These are phyloP conservation scores for Gryon sp. DNA, from an alignment of 1,140 invertebrate genomes.

Conservation along the genomic window DNA sequence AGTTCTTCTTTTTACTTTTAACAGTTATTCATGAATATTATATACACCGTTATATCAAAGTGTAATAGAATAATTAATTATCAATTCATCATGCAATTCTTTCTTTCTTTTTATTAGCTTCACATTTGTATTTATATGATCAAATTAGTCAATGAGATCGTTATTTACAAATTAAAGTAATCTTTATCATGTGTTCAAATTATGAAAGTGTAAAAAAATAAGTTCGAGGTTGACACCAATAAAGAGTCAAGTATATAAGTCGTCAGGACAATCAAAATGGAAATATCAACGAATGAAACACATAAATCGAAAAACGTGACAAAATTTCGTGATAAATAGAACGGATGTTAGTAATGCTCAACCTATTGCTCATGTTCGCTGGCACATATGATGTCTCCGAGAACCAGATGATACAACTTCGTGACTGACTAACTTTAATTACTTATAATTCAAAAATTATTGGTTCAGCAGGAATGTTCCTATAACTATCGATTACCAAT, in stretches of 20 bases:
- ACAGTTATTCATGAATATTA: conserved; percentile 14
- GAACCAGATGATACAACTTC: conserved; percentile 11
- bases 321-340: conserved; percentile 19
- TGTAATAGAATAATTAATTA: conserved; percentile 24
- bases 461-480: conserved; percentile 8
- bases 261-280: conserved; percentile 27
- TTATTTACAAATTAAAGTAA: too few relatives aligned
- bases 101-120: conserved; percentile 8
- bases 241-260: conserved; percentile 6
- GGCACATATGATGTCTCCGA: conserved; percentile 16
- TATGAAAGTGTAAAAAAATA: neutral
- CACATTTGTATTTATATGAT: neutral
- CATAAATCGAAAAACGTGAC: conserved; percentile 37
- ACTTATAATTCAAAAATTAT: conserved; percentile 31
- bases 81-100: neutral
- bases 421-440: conserved; percentile 33
- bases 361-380: conserved; percentile 8
- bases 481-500: too few relatives aligned
- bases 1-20: neutral
- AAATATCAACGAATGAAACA: conserved; percentile 30
- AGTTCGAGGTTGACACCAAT: neutral
- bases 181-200: too few relatives aligned
- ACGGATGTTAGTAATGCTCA: conserved; percentile 24
- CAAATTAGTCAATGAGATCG: too few relatives aligned
- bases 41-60: conserved; percentile 5